Evolutionary conservation across 2,113 vertebrate species (phyloP).

Genomic region (Amazona guildingii): DNA sequence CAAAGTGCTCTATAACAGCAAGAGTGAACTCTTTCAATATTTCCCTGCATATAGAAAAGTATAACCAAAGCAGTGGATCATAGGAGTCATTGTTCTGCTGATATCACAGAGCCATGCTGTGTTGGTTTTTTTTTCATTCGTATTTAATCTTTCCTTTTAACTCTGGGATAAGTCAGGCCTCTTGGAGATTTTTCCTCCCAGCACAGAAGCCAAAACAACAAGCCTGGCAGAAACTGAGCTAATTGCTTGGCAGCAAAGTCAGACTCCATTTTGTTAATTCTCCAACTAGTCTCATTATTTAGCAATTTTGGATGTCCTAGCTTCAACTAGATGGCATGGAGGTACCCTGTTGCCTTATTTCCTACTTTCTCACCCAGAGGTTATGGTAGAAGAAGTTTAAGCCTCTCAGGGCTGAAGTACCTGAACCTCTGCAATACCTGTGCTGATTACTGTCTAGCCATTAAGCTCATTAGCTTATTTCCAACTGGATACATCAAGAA

Average conservation of each 20-base stretch:
- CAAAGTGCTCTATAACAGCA: background rate
- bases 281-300: background rate
- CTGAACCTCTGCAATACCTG: background rate
- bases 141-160: constrained; percentile 24
- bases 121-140: background rate
- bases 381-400: background rate
- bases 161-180: background rate
- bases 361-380: background rate
- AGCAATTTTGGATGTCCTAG: background rate
- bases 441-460: background rate
- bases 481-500: background rate
- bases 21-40: background rate
- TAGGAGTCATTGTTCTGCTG: background rate
- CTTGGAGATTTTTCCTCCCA: background rate
- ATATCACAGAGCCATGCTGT: background rate
- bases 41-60: background rate
- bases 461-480: background rate
- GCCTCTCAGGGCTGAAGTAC: background rate
- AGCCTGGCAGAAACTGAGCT: background rate
- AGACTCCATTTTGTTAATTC: background rate
- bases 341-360: background rate
- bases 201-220: background rate
- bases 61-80: background rate
- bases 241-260: background rate
- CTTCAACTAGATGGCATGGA: background rate